Base-by-base conservation (phyloP, 2,888 invertebrate genomes). In the Linyphia triangularis region DNA sequence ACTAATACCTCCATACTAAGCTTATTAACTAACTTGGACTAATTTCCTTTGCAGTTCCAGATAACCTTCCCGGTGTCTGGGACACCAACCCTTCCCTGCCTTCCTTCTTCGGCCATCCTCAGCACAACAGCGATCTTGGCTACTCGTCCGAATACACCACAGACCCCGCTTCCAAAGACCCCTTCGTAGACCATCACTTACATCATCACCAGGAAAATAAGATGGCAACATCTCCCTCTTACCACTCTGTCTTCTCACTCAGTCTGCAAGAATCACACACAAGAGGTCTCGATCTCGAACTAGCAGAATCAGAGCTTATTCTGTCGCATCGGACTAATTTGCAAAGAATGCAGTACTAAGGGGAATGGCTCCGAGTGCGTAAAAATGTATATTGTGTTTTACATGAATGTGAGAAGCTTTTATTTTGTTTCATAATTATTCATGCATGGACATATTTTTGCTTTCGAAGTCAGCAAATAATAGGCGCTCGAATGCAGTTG, bases 301-400 rank as follows among this genome's bases (percentile, higher is more conserved):
- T 88, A 24, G 22, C 81, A 6, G 86, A 88, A 24, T 28, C 81
- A 4, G 86, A 88, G 63, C 67, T 88, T 40, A 75, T 81, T 28
- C 57, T 88, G 19, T 81, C 86, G 24, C 86, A 88, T 59, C 26
- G 81, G 75, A 88, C 86, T 75, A 75, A 43, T 67, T 73, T 73
- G 22, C 86, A 81, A 26, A 72, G 72, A 51, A 79, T 79, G 79
- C 86, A 67, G 65, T 88, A 61, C 33, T 88, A 59, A 72, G 19
- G 10, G n/a, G 9, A 13, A 19, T 10, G 37, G 26, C 28, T 26
- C n/a, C n/a, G n/a, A n/a, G n/a, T n/a, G n/a, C n/a, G n/a, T n/a
- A n/a, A n/a, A n/a, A n/a, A n/a, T n/a, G n/a, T n/a, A n/a, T n/a
- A n/a, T n/a, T n/a, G n/a, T n/a, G n/a, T n/a, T n/a, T n/a, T n/a